Base-by-base conservation (phyloP, 2,888 invertebrate species). In the Strigamia maritima region DNA sequence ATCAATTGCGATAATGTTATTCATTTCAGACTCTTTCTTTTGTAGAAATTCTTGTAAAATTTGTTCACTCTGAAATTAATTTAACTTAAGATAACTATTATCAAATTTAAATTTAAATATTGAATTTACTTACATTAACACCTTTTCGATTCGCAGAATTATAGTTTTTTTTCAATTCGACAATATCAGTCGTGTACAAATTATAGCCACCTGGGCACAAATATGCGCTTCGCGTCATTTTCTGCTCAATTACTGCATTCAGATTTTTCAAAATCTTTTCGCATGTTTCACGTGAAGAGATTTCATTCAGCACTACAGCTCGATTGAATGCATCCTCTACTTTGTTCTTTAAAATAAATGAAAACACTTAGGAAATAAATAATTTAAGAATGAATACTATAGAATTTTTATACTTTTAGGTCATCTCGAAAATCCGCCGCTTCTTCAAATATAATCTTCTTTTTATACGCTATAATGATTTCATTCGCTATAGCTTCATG, bases 41-140 rank as follows among this genome's bases (percentile, higher is more conserved):
- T 75, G 75, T n/a, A 75, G 14, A 75, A 75, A 75, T 31, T 75
- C 75, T 22, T 26, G 10, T 12, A 75, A n/a, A 28, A 75, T 28
- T n/a, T 4, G 35, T 31, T 75, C 75, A 14, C 75, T 31, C 75
- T 75, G 60, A 19, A 60, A 60, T 60, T 10, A 60, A 19, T 60
- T 1, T 4, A 24, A 22, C n/a, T 54, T 10, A 54, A 4, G 16
- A 54, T 7, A n/a, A 19, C 6, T 4, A 22, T 3, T 49, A 49
- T 49, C 14, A 49, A 49, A 31, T 31, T 31, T 4, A 10, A 49
- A 10, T n/a, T 2, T 49, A n/a, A 31, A 31, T 49, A 49, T 49
- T 2, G n/a, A 49, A 49, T 49, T 60, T n/a, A n/a, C n/a, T 22
- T 54, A 60, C 22, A 6, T 60, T 60, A 60, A 60, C 60, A 19